Evolutionary conservation across 2,888 invertebrate genomes (phyloP).

Genomic region (Stramonita haemastoma): DNA sequence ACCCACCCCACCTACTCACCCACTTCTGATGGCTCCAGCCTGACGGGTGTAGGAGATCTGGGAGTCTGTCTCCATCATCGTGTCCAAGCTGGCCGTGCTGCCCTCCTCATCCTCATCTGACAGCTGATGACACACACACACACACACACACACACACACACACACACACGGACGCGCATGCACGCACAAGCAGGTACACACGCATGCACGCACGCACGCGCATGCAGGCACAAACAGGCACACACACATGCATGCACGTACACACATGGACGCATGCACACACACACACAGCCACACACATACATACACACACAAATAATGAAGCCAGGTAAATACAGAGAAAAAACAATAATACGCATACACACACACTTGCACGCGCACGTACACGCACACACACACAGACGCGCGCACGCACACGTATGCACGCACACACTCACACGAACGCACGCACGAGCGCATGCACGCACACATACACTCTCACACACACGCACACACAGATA

Average conservation of each 20-base stretch:
- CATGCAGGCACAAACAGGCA: no score
- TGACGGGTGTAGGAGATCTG: conserved; percentile 89
- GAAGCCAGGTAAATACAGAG: neutral
- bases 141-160: neutral
- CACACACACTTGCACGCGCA: neutral
- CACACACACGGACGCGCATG: no score
- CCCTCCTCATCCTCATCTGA: conserved; percentile 59
- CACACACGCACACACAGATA: neutral
- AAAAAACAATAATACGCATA: neutral
- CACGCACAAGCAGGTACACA: no score
- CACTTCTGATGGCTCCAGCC: conserved; percentile 97
- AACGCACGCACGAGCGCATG: neutral
- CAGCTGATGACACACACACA: conserved; percentile 2
- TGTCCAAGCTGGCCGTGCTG: conserved; percentile 73
- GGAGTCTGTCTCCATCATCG: conserved; percentile 74
- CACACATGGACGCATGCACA: no score
- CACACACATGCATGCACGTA: neutral
- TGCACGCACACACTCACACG: neutral
- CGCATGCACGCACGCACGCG: neutral
- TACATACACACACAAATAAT: neutral
- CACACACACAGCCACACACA: neutral
- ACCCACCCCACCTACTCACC: conserved; percentile 83
- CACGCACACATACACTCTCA: neutral
- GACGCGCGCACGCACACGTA: neutral
- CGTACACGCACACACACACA: neutral